A percentile compares a stretch with the other conserved stretches of the same genome.
These are phyloP conservation scores for Ernsta delagoae DNA, from an alignment of 2,888 invertebrate genomes.

Conservation along the genomic window DNA sequence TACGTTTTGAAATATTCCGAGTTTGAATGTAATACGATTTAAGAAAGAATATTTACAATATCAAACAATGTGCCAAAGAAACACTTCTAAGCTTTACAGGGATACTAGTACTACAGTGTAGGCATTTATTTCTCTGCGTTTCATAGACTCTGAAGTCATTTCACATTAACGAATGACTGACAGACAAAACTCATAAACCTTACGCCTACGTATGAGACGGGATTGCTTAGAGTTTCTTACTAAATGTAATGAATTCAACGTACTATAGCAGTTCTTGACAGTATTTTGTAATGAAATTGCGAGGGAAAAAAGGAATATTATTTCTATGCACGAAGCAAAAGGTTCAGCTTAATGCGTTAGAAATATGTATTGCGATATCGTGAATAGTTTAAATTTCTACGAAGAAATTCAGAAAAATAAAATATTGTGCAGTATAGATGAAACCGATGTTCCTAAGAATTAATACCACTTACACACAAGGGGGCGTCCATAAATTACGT, in stretches of 20 bases:
- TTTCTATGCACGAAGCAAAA: background rate
- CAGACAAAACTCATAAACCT: slow-evolving; percentile 18
- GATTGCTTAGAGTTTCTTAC: slow-evolving; percentile 3
- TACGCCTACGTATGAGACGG: background rate
- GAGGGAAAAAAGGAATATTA: background rate
- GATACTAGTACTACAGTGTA: background rate
- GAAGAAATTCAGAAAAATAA: too few species aligned
- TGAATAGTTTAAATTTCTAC: too few species aligned
- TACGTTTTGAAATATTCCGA: too few species aligned
- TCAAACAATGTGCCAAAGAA: too few species aligned
- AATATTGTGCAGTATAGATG: too few species aligned
- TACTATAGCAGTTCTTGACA: background rate
- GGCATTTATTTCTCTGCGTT: background rate
- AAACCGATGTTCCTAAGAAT: too few species aligned
- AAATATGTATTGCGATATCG: too few species aligned
- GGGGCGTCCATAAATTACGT: too few species aligned
- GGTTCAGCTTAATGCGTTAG: background rate
- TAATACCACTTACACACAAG: too few species aligned
- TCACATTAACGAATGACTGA: slow-evolving; percentile 21
- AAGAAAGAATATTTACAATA: too few species aligned
- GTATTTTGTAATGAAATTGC: background rate
- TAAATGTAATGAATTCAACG: slow-evolving; percentile 2
- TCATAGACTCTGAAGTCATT: slow-evolving; percentile 11
- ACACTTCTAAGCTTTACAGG: background rate
- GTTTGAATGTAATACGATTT: too few species aligned